Percentiles rank a stretch among this genome's conserved stretches.
phyloP scores from a whole-genome alignment of 2,888 invertebrate species.

The Cataglyphis albicans region DNA sequence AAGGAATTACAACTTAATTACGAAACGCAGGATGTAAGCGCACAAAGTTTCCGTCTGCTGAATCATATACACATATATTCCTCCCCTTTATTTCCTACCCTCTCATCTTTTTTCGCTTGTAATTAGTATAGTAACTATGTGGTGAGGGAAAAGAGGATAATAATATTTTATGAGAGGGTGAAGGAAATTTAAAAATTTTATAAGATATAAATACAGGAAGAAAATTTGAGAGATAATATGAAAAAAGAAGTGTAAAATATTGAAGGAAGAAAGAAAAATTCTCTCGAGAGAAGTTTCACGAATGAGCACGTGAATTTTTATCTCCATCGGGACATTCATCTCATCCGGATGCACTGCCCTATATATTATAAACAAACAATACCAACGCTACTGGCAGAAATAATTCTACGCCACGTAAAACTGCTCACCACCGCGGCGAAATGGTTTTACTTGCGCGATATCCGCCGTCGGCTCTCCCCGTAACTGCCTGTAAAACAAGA shows the following conservation, averaged over 20 bases:
- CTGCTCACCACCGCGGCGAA: constrained; percentile 27
- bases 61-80: background rate
- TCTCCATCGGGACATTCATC: background rate
- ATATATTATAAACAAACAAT: constrained; percentile 29
- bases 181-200: background rate
- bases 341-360: background rate
- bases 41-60: constrained; percentile 14
- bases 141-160: background rate
- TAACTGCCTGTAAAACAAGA: constrained; percentile 22
- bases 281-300: background rate
- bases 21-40: constrained; percentile 37
- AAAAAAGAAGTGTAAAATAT: background rate
- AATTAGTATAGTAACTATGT: background rate
- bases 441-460: constrained; percentile 41
- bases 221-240: background rate
- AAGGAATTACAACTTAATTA: constrained; percentile 44
- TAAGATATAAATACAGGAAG: background rate
- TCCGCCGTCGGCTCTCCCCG: constrained; percentile 18
- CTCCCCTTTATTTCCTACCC: background rate
- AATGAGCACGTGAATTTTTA: constrained; percentile 12
- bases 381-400: constrained; percentile 6
- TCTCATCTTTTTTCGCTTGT: background rate
- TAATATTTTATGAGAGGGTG: background rate
- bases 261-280: constrained; percentile 3
- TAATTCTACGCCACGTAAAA: constrained; percentile 35